These are phyloP conservation scores for Pantelozetes paolii DNA, from an alignment of 2,888 invertebrate genomes.

Conservation along the genomic window DNA sequence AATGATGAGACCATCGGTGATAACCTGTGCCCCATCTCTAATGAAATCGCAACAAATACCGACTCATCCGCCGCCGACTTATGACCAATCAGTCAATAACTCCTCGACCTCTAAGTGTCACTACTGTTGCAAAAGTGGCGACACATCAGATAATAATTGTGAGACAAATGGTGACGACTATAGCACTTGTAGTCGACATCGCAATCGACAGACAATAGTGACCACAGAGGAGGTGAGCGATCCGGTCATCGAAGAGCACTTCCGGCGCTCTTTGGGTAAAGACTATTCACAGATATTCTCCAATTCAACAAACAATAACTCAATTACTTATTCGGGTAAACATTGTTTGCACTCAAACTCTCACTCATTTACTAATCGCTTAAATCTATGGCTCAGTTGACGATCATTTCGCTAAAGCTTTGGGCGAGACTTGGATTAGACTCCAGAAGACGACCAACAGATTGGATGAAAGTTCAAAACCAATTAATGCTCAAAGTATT, in stretches of 20 bases:
- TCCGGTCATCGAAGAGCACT: slow-evolving; percentile 91
- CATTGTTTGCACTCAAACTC: slow-evolving; percentile 9
- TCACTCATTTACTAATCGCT: slow-evolving; percentile 28
- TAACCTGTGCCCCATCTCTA: slow-evolving; percentile 58
- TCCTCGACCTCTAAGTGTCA: slow-evolving; percentile 26
- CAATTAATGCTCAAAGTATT: slow-evolving; percentile 39
- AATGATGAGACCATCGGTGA: slow-evolving; percentile 61
- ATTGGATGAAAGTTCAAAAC: slow-evolving; percentile 16
- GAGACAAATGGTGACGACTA: slow-evolving; percentile 13
- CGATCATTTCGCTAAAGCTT: slow-evolving; percentile 85
- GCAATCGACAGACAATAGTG: neutral
- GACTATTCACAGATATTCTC: slow-evolving; percentile 51
- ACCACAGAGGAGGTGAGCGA: slow-evolving; percentile 60
- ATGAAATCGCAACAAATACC: slow-evolving; percentile 40
- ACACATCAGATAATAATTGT: neutral
- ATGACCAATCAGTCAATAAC: slow-evolving; percentile 22
- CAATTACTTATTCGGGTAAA: slow-evolving; percentile 39
- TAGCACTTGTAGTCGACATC: neutral
- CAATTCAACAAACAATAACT: slow-evolving; percentile 13
- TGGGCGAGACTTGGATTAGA: slow-evolving; percentile 71
- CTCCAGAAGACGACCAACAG: slow-evolving; percentile 47
- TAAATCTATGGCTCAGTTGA: slow-evolving; percentile 61
- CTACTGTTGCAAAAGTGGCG: neutral
- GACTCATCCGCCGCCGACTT: slow-evolving; percentile 19
- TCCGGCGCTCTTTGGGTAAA: slow-evolving; percentile 77